These are phyloP conservation scores for Lithobates pipiens DNA, from an alignment of 2,797 vertebrate genomes.

Conservation along the genomic window DNA sequence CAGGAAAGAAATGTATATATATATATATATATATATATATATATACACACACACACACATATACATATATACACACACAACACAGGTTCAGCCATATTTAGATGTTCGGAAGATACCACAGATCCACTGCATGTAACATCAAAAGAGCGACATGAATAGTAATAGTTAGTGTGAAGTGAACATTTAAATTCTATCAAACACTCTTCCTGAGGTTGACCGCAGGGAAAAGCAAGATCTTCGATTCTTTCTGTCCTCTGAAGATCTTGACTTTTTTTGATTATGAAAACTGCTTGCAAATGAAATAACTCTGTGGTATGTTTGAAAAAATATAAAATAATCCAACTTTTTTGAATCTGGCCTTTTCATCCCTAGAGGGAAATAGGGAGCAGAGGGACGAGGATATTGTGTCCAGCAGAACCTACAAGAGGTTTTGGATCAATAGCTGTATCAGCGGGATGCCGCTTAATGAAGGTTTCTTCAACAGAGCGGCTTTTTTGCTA, in stretches of 20 bases:
- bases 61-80: neutral
- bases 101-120: conserved; percentile 33
- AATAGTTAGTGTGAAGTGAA: conserved; percentile 56
- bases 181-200: conserved; percentile 57
- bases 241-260: conserved; percentile 66
- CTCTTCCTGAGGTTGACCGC: conserved; percentile 59
- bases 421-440: conserved; percentile 74
- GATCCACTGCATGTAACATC: conserved; percentile 49
- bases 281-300: conserved; percentile 66
- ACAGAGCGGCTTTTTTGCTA: conserved; percentile 68
- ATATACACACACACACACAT: neutral
- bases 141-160: conserved; percentile 55
- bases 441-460: conserved; percentile 76
- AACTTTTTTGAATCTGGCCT: conserved; percentile 65
- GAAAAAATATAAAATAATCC: conserved; percentile 56
- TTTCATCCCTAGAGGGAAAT: conserved; percentile 70
- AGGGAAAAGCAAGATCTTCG: conserved; percentile 57
- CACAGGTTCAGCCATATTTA: conserved; percentile 42
- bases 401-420: conserved; percentile 64
- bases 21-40: conserved; percentile 20
- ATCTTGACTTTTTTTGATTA: conserved; percentile 53
- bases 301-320: conserved; percentile 66
- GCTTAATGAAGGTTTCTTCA: conserved; percentile 74
- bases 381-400: conserved; percentile 64
- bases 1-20: conserved; percentile 16